A percentile compares a stretch with the other conserved stretches of the same genome.
Evolutionary conservation across 1,140 invertebrate genomes (phyloP).

Genomic region (Brachystomella parvula): DNA sequence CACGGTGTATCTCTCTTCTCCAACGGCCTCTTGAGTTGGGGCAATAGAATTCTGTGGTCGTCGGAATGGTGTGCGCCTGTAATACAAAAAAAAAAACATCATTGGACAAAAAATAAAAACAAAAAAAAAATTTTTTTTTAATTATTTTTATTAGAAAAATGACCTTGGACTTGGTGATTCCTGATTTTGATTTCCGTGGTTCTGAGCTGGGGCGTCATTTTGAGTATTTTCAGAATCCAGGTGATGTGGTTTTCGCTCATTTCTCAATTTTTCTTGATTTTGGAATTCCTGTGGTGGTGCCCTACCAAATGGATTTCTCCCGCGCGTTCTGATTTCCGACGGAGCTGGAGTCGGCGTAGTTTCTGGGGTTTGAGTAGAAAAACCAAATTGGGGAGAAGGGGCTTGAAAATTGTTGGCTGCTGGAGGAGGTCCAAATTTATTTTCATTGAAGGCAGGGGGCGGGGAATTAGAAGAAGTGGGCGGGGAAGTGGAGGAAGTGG

Average conservation of each 20-base stretch:
- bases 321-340: too few relatives aligned
- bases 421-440: neutral
- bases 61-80: constrained; percentile 19
- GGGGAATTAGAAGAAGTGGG: neutral
- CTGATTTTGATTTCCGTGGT: neutral
- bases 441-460: neutral
- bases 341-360: neutral
- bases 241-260: neutral
- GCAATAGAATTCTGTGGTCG: constrained; percentile 4
- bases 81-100: constrained; percentile 5
- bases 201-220: constrained; percentile 7
- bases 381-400: neutral
- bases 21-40: neutral
- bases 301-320: too few relatives aligned
- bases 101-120: neutral
- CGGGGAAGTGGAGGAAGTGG: neutral
- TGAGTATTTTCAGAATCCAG: neutral
- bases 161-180: neutral
- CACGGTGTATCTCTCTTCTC: neutral
- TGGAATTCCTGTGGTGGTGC: too few relatives aligned
- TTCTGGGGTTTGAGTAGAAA: neutral
- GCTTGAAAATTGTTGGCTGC: neutral
- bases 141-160: neutral
- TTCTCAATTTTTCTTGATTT: neutral
- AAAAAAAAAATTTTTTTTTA: neutral